Percentiles rank a stretch among this genome's conserved stretches.
phyloP scores from a whole-genome alignment of 2,888 invertebrate genomes.

The Leptopterna dolabrata region DNA sequence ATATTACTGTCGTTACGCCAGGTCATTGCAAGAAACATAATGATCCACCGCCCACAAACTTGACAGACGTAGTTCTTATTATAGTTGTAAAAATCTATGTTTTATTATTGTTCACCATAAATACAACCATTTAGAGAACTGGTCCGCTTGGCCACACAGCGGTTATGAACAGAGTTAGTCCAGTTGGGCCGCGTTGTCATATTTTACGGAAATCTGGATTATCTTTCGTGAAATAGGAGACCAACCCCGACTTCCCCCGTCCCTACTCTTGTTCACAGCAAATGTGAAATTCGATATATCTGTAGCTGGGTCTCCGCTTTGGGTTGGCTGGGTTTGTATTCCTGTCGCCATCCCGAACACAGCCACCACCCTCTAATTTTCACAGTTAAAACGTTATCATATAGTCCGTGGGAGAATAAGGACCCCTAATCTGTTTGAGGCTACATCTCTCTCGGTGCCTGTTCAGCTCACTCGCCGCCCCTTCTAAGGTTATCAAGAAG shows the following conservation, averaged over 20 bases:
- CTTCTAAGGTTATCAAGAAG: not conserved
- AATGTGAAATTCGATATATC: constrained; percentile 19
- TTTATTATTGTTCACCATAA: no score
- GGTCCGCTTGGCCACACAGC: no score
- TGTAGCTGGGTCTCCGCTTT: not conserved
- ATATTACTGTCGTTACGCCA: no score
- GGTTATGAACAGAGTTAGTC: no score
- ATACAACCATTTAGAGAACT: no score
- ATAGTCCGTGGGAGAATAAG: not conserved
- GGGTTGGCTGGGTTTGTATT: no score
- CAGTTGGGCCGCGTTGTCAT: not conserved
- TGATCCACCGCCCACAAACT: no score
- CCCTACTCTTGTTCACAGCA: not conserved
- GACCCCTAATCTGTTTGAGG: not conserved
- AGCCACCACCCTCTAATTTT: not conserved
- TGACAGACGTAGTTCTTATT: no score
- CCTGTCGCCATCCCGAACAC: not conserved
- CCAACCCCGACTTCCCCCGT: not conserved
- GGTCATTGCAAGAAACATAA: no score
- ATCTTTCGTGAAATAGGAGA: constrained; percentile 3
- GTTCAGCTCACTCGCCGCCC: not conserved
- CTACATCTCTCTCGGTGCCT: not conserved
- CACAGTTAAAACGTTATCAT: not conserved
- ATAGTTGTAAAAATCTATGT: no score
- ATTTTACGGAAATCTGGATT: constrained; percentile 3